These are phyloP conservation scores for Forbesichthys agassizii DNA, from an alignment of 2,113 vertebrate species.

Conservation along the genomic window DNA sequence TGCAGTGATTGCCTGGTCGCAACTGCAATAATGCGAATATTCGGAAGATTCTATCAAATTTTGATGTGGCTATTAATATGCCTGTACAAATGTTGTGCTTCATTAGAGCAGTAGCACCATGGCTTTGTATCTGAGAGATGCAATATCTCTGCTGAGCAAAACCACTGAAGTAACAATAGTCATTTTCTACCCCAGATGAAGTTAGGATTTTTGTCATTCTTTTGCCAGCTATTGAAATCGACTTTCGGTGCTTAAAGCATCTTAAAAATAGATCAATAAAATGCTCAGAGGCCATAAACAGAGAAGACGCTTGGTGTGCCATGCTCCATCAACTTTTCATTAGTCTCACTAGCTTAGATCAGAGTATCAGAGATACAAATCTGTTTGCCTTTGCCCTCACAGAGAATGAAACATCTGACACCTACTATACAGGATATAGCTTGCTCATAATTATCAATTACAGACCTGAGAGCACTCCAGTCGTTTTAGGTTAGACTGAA, in stretches of 20 bases:
- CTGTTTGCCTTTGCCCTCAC: slow-evolving; percentile 1
- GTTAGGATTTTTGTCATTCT: neutral
- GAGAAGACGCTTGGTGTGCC: slow-evolving; percentile 21
- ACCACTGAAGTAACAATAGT: neutral
- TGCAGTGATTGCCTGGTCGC: neutral
- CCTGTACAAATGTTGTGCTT: neutral
- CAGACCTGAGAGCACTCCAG: too few relatives aligned
- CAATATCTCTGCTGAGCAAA: neutral
- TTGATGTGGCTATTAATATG: slow-evolving; percentile 15
- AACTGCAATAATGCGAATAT: neutral
- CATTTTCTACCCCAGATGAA: slow-evolving; percentile 10
- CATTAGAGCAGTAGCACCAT: neutral
- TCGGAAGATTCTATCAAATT: neutral
- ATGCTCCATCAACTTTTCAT: slow-evolving; percentile 38
- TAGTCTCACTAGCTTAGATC: slow-evolving; percentile 34
- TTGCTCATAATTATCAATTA: neutral
- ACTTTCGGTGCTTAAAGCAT: neutral
- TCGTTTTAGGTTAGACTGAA: too few relatives aligned
- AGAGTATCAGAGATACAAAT: slow-evolving; percentile 2
- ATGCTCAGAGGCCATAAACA: slow-evolving; percentile 25
- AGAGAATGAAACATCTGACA: too few relatives aligned
- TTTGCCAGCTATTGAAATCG: slow-evolving; percentile 14
- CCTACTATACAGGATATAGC: neutral
- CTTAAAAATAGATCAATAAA: slow-evolving; percentile 45
- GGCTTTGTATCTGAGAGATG: neutral